These are phyloP conservation scores for Anthrax anthrax DNA, from an alignment of 2,888 invertebrate species.

Conservation along the genomic window DNA sequence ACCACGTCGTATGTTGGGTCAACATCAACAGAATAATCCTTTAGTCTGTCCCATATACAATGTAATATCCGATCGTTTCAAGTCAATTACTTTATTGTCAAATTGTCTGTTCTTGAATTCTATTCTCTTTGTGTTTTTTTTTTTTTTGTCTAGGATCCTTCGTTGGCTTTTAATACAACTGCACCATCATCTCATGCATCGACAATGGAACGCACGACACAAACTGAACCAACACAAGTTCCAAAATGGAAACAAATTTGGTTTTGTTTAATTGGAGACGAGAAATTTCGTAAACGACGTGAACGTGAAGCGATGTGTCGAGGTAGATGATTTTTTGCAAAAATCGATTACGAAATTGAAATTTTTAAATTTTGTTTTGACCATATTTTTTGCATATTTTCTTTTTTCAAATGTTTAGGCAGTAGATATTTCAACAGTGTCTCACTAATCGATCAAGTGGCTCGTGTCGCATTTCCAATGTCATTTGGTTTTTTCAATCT, in stretches of 20 bases:
- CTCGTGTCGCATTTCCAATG: conserved; percentile 69
- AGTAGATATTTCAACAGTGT: conserved; percentile 69
- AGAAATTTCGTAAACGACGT: conserved; percentile 55
- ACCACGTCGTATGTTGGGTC: conserved; percentile 23
- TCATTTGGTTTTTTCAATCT: conserved; percentile 76
- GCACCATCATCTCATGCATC: conserved; percentile 34
- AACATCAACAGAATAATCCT: conserved; percentile 41
- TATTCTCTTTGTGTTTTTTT: too few relatives aligned
- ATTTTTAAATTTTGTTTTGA: background rate
- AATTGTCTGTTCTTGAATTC: too few relatives aligned
- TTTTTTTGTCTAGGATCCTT: conserved; percentile 31
- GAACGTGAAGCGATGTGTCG: conserved; percentile 51
- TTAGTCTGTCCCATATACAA: conserved; percentile 50
- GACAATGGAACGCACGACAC: conserved; percentile 70
- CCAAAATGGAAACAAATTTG: conserved; percentile 68
- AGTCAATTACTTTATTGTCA: too few relatives aligned
- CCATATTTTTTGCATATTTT: background rate
- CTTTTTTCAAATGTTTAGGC: conserved; percentile 14
- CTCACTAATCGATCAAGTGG: conserved; percentile 68
- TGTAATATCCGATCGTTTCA: too few relatives aligned
- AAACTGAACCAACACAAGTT: conserved; percentile 56
- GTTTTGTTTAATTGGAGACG: conserved; percentile 66
- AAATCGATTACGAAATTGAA: background rate
- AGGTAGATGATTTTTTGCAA: too few relatives aligned
- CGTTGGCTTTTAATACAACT: conserved; percentile 26